These are phyloP conservation scores for Arvicanthis niloticus DNA, from an alignment of 2,113 vertebrate genomes.

Conservation along the genomic window DNA sequence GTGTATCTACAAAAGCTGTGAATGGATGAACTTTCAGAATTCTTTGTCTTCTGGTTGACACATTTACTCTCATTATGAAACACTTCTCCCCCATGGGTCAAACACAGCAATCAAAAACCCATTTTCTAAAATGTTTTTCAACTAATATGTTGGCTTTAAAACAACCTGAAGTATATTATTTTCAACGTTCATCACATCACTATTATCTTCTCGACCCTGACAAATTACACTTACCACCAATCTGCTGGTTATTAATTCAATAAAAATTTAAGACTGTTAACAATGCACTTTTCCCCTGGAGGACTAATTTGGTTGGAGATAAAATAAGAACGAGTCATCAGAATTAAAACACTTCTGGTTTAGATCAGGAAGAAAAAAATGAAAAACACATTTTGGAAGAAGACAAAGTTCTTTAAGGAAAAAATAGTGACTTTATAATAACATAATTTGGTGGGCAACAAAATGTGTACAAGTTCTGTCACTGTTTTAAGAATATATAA, in stretches of 20 bases:
- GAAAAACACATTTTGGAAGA: background rate
- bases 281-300: background rate
- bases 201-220: background rate
- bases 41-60: slow-evolving; percentile 2
- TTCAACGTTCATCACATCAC: background rate
- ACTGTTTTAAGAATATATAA: slow-evolving; percentile 40
- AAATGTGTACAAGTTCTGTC: background rate
- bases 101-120: background rate
- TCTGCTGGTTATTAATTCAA: slow-evolving; percentile 37
- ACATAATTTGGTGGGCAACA: background rate
- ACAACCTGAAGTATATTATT: background rate
- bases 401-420: background rate
- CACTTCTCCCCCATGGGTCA: background rate
- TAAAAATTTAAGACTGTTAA: slow-evolving; percentile 21
- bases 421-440: background rate
- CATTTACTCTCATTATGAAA: background rate
- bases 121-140: background rate
- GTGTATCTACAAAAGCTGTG: background rate
- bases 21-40: background rate
- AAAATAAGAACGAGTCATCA: slow-evolving; percentile 9
- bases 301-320: background rate
- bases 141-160: background rate
- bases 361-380: background rate
- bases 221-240: background rate
- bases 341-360: background rate